A percentile compares a stretch with the other conserved stretches of the same genome.
Conservation (phyloP, 1,140 invertebrate species). For the Pseudomyrmex pallidus region DNA sequence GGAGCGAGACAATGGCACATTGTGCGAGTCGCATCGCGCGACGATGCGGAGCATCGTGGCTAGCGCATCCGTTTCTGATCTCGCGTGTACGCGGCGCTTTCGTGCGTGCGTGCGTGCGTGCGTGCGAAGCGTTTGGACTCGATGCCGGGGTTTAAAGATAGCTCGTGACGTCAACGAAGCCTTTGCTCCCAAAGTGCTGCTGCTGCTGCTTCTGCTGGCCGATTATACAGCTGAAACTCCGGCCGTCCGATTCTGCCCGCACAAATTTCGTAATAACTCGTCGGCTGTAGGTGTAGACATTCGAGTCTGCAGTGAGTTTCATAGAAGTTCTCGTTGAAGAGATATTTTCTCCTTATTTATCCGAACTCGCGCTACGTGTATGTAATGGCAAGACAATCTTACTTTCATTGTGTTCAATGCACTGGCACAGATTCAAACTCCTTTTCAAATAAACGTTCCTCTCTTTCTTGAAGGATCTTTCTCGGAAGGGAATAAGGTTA, state of each 20-base stretch:
- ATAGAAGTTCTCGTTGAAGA: too few relatives aligned
- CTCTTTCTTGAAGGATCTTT: too few relatives aligned
- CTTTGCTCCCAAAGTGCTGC: slow-evolving; percentile 54
- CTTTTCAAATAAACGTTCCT: too few relatives aligned
- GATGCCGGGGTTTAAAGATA: slow-evolving; percentile 75
- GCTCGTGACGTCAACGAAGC: slow-evolving; percentile 73
- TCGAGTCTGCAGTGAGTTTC: not conserved
- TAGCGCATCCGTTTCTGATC: slow-evolving; percentile 73
- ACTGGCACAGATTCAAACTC: too few relatives aligned
- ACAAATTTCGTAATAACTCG: slow-evolving; percentile 43
- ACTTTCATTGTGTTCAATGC: too few relatives aligned
- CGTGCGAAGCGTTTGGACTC: slow-evolving; percentile 37
- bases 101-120: slow-evolving; percentile 30
- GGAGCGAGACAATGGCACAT: slow-evolving; percentile 74
- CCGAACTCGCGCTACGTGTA: too few relatives aligned
- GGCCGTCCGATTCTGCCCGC: slow-evolving; percentile 4
- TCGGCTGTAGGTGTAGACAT: too few relatives aligned
- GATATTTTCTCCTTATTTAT: too few relatives aligned
- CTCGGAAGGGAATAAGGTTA: too few relatives aligned
- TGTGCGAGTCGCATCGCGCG: slow-evolving; percentile 63
- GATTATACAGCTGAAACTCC: slow-evolving; percentile 23
- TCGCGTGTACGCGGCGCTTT: slow-evolving; percentile 31
- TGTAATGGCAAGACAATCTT: too few relatives aligned
- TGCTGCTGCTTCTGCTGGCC: slow-evolving; percentile 12
- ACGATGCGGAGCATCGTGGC: slow-evolving; percentile 25